Evolutionary conservation across 2,888 invertebrate genomes (phyloP).

Genomic region (Drosophila formosana): DNA sequence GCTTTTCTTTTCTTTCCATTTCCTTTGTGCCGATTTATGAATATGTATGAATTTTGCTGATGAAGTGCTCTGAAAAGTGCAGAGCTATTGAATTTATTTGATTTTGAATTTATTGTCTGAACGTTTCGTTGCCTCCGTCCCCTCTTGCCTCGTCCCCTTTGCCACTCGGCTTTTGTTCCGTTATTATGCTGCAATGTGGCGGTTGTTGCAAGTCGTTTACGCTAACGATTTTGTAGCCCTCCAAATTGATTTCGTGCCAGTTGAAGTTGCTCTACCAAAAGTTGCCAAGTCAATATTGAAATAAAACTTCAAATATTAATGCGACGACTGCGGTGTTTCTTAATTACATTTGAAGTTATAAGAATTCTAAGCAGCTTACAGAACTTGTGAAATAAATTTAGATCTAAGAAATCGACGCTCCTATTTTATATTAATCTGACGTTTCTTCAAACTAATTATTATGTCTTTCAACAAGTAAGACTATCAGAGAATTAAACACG

Average conservation of each 20-base stretch:
- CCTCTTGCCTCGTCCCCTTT: background rate
- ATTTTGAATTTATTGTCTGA: constrained; percentile 57
- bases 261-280: constrained; percentile 5
- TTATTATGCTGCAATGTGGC: constrained; percentile 15
- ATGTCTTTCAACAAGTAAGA: too few species aligned
- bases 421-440: too few species aligned
- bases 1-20: constrained; percentile 15
- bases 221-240: constrained; percentile 4
- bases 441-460: too few species aligned
- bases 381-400: too few species aligned
- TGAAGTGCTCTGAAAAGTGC: constrained; percentile 60
- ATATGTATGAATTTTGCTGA: constrained; percentile 49
- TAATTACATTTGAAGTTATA: background rate
- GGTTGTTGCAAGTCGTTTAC: constrained; percentile 19
- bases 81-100: constrained; percentile 59
- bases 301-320: constrained; percentile 7
- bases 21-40: constrained; percentile 59
- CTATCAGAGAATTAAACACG: background rate
- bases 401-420: too few species aligned
- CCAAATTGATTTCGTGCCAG: constrained; percentile 23
- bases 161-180: constrained; percentile 6
- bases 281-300: constrained; percentile 21
- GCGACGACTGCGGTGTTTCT: background rate
- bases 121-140: background rate
- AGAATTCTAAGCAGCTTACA: too few species aligned